These are phyloP conservation scores for Meganola albula DNA, from an alignment of 2,888 invertebrate species.

Conservation along the genomic window DNA sequence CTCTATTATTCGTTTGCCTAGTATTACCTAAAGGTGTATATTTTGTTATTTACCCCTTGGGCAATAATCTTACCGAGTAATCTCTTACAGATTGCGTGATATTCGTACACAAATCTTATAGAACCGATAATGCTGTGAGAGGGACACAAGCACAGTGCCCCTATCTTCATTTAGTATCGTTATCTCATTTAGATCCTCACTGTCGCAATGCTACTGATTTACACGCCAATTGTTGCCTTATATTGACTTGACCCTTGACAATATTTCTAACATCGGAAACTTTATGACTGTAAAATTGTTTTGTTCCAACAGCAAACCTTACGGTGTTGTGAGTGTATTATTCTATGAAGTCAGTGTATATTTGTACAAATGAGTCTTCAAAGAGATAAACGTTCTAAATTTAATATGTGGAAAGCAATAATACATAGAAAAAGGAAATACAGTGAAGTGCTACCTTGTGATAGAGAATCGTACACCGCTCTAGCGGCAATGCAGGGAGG, in stretches of 20 bases:
- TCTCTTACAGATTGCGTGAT: constrained; percentile 12
- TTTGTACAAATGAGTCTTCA: constrained; percentile 61
- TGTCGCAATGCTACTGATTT: constrained; percentile 46
- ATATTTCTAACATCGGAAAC: constrained; percentile 28
- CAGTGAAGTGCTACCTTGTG: constrained; percentile 60
- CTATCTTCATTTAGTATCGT: constrained; percentile 55
- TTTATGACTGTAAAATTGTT: constrained; percentile 22
- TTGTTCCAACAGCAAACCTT: constrained; percentile 4
- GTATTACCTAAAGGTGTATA: background rate
- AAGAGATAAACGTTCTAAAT: constrained; percentile 55
- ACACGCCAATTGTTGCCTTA: constrained; percentile 50
- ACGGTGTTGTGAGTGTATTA: constrained; percentile 5
- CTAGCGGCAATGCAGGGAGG: constrained; percentile 71
- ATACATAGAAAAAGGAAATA: constrained; percentile 69
- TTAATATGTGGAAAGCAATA: constrained; percentile 72
- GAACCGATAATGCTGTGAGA: constrained; percentile 16
- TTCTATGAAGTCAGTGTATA: constrained; percentile 21
- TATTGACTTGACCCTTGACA: constrained; percentile 32
- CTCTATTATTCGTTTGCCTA: background rate
- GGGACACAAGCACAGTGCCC: constrained; percentile 52
- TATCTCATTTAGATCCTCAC: constrained; percentile 46
- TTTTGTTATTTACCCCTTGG: background rate
- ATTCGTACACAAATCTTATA: constrained; percentile 5
- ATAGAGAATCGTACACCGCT: constrained; percentile 65
- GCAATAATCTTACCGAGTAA: constrained; percentile 13